phyloP scores from a whole-genome alignment of 2,888 invertebrate species.

The Gryllus longicercus region DNA sequence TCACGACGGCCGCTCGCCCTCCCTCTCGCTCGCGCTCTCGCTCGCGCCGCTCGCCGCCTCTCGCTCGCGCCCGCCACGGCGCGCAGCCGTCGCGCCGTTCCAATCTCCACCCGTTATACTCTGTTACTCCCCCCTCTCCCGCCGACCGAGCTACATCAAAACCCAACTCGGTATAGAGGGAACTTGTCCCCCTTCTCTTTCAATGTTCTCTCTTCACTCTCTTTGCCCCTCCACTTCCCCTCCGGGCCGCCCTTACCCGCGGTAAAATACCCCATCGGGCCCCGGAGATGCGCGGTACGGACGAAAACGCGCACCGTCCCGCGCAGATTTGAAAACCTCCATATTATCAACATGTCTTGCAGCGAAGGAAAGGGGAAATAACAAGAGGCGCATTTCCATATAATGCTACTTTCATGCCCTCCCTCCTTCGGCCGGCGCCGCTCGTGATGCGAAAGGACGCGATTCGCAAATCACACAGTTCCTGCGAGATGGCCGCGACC shows the following conservation, averaged over 20 bases:
- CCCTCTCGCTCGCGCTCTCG: conserved; percentile 39
- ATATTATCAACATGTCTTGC: conserved; percentile 4
- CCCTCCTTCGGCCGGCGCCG: background rate
- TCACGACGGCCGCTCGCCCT: conserved; percentile 35
- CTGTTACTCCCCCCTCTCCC: conserved; percentile 11
- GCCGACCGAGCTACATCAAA: conserved; percentile 35
- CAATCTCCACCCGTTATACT: conserved; percentile 25
- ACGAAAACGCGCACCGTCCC: conserved; percentile 45
- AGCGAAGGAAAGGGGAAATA: background rate
- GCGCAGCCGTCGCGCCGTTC: conserved; percentile 40
- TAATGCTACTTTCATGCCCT: background rate
- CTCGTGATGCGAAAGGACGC: too few species aligned
- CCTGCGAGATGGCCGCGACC: background rate
- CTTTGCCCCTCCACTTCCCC: conserved; percentile 34
- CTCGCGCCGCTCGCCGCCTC: conserved; percentile 39
- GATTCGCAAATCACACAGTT: background rate
- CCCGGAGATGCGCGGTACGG: conserved; percentile 45
- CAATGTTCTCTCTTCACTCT: conserved; percentile 24
- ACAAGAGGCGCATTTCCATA: background rate
- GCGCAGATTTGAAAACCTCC: conserved; percentile 52
- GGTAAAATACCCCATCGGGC: conserved; percentile 3
- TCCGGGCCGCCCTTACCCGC: background rate
- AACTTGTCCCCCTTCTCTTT: conserved; percentile 24
- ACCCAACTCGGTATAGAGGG: conserved; percentile 23
- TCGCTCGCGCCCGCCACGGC: conserved; percentile 38